Evolutionary conservation across 2,888 invertebrate species (phyloP).

Genomic region (Mycalesis mineus): DNA sequence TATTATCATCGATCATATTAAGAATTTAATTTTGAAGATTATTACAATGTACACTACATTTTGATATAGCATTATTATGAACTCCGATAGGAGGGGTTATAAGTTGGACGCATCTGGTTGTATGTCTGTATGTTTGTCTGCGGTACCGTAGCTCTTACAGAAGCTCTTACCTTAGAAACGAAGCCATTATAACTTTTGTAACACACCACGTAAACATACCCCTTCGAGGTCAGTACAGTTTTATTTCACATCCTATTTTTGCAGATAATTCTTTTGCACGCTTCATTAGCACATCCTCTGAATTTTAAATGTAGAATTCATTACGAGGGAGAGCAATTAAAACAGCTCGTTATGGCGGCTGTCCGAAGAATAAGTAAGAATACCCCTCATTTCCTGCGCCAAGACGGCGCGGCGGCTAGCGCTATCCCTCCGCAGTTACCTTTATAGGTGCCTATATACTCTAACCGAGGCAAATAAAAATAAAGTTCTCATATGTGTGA

Average conservation of each 20-base stretch:
- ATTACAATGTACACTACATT: too few relatives aligned
- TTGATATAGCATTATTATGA: too few relatives aligned
- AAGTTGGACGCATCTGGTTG: too few relatives aligned
- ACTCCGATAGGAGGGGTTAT: too few relatives aligned
- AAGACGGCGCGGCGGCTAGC: conserved; percentile 16
- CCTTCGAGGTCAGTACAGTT: not conserved
- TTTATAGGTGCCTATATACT: not conserved
- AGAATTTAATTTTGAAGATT: too few relatives aligned
- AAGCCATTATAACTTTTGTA: too few relatives aligned
- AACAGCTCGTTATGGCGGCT: conserved; percentile 33
- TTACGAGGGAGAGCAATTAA: conserved; percentile 28
- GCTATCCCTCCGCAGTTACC: conserved; percentile 18
- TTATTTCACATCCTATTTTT: not conserved
- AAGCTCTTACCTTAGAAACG: too few relatives aligned
- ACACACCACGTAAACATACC: not conserved
- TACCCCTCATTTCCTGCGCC: conserved; percentile 28
- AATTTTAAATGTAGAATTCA: conserved; percentile 22
- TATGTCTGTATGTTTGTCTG: too few relatives aligned
- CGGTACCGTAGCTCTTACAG: too few relatives aligned
- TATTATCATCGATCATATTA: too few relatives aligned
- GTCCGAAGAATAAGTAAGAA: conserved; percentile 33
- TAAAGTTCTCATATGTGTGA: too few relatives aligned
- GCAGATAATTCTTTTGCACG: conserved; percentile 15
- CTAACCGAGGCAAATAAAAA: too few relatives aligned
- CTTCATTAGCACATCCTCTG: conserved; percentile 16